phyloP scores from a whole-genome alignment of 2,113 vertebrate species.

The Coptodon rendalli region DNA sequence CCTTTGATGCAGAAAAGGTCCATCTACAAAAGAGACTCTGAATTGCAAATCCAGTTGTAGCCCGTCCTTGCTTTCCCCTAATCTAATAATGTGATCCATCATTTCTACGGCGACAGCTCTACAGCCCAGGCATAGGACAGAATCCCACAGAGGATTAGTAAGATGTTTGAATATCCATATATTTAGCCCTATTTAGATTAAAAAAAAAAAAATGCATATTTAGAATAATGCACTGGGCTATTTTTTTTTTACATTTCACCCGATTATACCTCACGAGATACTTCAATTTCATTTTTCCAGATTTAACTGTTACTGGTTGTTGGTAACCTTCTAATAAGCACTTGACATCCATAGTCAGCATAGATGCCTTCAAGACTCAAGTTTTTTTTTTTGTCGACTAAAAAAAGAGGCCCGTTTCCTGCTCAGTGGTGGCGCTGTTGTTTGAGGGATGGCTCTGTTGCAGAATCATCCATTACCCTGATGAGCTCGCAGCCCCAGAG shows the following conservation, averaged over 20 bases:
- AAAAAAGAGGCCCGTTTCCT: background rate
- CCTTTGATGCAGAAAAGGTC: conserved; percentile 53
- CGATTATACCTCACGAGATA: background rate
- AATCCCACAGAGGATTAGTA: conserved; percentile 50
- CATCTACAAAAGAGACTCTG: conserved; percentile 42
- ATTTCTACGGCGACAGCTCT: conserved; percentile 43
- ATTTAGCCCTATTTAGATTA: background rate
- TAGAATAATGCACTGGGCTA: background rate
- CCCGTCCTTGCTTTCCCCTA: conserved; percentile 36
- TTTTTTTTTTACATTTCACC: background rate
- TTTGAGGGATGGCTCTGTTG: conserved; percentile 71
- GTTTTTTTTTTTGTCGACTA: background rate
- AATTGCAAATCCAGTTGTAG: conserved; percentile 63
- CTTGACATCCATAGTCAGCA: conserved; percentile 41
- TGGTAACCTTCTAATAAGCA: background rate
- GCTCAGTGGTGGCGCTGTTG: conserved; percentile 24
- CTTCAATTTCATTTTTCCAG: background rate
- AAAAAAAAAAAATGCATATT: background rate
- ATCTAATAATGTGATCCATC: conserved; percentile 70
- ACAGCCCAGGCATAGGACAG: background rate
- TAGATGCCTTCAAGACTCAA: background rate
- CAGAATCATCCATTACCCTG: conserved; percentile 76
- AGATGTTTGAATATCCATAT: conserved; percentile 49
- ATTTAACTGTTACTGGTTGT: background rate
- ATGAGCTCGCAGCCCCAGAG: conserved; percentile 73